Evolutionary conservation across 2,888 invertebrate species (phyloP), one percentile per base, ranked within the genome.

Genomic region (Pinctada fucata): DNA sequence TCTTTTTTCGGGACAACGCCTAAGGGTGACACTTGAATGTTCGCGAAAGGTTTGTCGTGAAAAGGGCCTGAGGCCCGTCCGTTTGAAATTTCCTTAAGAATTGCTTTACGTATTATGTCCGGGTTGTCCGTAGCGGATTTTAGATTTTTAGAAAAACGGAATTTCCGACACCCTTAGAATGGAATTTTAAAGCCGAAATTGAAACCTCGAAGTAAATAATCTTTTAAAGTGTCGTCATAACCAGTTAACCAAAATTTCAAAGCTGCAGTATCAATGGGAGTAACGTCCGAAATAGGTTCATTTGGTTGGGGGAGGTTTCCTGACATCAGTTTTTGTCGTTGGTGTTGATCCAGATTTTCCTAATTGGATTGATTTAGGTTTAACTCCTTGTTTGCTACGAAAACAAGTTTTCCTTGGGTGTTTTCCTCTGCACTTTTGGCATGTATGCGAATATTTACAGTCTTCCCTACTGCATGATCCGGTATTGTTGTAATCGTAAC

Each of bases 51-150:
- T n/a, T n/a, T n/a, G n/a, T n/a, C n/a, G n/a, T n/a, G n/a, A n/a
- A n/a, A n/a, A n/a, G n/a, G n/a, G n/a, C n/a, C n/a, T n/a, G n/a
- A n/a, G n/a, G n/a, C n/a, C n/a, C n/a, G n/a, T n/a, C n/a, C n/a
- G n/a, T n/a, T n/a, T n/a, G n/a, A n/a, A 52, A 13, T 48, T 75
- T 75, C 47, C 48, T 75, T 2, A 71, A 75, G n/a, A 66, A 67
- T 72, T 72, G 70, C 71, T 45, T 77, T 13, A 52, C 67, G 6
- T 2, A 77, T 16, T 47, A 72, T 58, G 3, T 52, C 8, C 2
- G 65, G 31, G 10, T 77, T 67, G 1, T 51, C 52, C 4, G 3
- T 4, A 4, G 72, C 77, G 8, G 77, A 77, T 52, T 52, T 77
- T 2, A 77, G 48, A 48, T 77, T 77, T 47, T 70, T 10, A 49